A percentile compares a stretch with the other conserved stretches of the same genome.
Evolutionary conservation across 2,113 vertebrate species (phyloP).

Genomic region (Albula goreensis): DNA sequence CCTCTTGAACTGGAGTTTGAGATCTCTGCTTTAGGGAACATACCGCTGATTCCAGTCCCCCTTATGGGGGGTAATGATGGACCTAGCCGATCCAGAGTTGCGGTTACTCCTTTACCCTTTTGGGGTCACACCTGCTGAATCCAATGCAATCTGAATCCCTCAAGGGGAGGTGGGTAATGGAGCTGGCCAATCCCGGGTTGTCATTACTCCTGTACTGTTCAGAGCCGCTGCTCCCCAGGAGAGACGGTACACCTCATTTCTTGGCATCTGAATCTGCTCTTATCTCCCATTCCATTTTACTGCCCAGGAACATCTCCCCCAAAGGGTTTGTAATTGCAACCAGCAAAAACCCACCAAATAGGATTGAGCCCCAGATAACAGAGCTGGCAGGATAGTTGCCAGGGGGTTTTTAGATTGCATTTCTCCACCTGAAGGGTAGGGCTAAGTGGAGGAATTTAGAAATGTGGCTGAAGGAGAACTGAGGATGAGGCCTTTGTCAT

Average conservation of each 20-base stretch:
- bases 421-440: conserved; percentile 21
- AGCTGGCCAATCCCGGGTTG: background rate
- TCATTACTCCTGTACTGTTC: background rate
- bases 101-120: background rate
- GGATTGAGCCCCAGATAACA: conserved; percentile 27
- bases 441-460: background rate
- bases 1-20: no score
- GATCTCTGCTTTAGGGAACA: no score
- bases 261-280: background rate
- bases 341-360: conserved; percentile 43
- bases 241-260: background rate
- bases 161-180: background rate
- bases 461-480: background rate
- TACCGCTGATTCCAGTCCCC: no score
- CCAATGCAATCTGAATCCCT: background rate
- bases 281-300: background rate
- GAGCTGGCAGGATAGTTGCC: conserved; percentile 43
- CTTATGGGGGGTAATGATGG: no score
- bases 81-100: no score
- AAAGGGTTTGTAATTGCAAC: conserved; percentile 29
- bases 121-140: background rate
- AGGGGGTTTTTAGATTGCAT: background rate
- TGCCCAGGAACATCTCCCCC: conserved; percentile 25
- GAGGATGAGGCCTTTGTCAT: no score
- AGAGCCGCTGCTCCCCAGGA: background rate